Conservation (phyloP, 1,140 invertebrate genomes). For the Colletes latitarsis region DNA sequence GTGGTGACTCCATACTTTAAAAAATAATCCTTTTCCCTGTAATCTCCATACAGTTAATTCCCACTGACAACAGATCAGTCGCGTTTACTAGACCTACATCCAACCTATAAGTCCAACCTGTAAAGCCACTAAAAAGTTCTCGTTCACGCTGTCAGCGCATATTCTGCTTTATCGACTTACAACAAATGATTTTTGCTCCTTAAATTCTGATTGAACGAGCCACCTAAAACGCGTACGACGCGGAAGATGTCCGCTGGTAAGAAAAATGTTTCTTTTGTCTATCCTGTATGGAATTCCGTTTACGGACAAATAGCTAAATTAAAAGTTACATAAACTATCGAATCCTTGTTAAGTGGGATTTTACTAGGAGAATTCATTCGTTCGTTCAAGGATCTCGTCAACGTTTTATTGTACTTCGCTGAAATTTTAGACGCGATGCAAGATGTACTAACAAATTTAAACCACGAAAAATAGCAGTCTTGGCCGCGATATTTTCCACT, state of each 20-base stretch:
- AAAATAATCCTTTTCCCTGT: conserved; percentile 48
- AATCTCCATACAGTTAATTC: conserved; percentile 63
- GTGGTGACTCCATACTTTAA: conserved; percentile 83
- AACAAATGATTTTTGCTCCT: conserved; percentile 15
- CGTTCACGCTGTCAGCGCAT: conserved; percentile 34
- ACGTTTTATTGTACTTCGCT: not conserved
- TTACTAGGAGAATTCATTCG: not conserved
- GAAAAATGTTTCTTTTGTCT: not conserved
- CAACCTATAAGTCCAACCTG: conserved; percentile 38
- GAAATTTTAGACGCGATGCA: not conserved
- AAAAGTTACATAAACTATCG: conserved; percentile 11
- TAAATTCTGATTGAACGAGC: conserved; percentile 6
- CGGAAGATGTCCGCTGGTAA: not conserved
- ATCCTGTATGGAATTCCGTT: not conserved
- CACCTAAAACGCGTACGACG: not conserved
- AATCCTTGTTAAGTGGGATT: conserved; percentile 1
- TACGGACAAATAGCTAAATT: not conserved
- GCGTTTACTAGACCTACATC: conserved; percentile 38
- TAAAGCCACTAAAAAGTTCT: conserved; percentile 37
- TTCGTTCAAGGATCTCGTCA: conserved; percentile 3
- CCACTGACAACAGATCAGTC: conserved; percentile 54
- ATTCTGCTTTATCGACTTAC: conserved; percentile 53
- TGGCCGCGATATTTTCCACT: not conserved
- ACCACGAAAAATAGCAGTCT: not conserved
- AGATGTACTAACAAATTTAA: not conserved